phyloP scores from a whole-genome alignment of 2,888 invertebrate species.

The Ypsolopha scabrella region DNA sequence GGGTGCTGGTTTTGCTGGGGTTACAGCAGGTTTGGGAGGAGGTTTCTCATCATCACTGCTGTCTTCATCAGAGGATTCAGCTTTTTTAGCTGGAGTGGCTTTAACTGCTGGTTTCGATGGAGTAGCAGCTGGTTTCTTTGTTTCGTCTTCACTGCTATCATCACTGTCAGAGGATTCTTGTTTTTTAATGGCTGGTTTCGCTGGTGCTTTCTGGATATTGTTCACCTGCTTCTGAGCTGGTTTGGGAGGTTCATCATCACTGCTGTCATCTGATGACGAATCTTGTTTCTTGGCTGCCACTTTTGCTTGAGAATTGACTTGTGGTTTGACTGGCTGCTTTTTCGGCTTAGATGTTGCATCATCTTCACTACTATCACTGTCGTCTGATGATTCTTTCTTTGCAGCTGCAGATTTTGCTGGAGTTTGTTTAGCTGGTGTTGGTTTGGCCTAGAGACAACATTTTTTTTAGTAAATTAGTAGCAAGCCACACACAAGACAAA shows the following conservation, averaged over 20 bases:
- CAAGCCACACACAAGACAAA: neutral
- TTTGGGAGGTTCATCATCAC: conserved; percentile 21
- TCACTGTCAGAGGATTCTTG: conserved; percentile 21
- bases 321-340: conserved; percentile 9
- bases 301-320: conserved; percentile 14
- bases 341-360: conserved; percentile 24
- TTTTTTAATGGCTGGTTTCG: conserved; percentile 8
- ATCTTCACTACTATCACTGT: conserved; percentile 38
- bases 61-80: conserved; percentile 31
- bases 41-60: conserved; percentile 13
- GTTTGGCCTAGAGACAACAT: neutral
- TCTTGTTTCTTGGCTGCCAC: conserved; percentile 23
- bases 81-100: conserved; percentile 21
- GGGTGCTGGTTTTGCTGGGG: conserved; percentile 14
- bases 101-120: conserved; percentile 25
- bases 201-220: conserved; percentile 7
- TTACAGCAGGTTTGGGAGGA: conserved; percentile 7
- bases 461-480: neutral
- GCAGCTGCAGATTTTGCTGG: conserved; percentile 17
- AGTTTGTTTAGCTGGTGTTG: conserved; percentile 8
- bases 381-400: conserved; percentile 44
- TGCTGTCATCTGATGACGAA: conserved; percentile 29
- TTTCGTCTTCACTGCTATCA: conserved; percentile 18
- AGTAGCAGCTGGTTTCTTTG: conserved; percentile 5
- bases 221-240: conserved; percentile 15